Base-by-base conservation (phyloP, 2,797 vertebrate genomes). In the Harpagifer antarcticus region DNA sequence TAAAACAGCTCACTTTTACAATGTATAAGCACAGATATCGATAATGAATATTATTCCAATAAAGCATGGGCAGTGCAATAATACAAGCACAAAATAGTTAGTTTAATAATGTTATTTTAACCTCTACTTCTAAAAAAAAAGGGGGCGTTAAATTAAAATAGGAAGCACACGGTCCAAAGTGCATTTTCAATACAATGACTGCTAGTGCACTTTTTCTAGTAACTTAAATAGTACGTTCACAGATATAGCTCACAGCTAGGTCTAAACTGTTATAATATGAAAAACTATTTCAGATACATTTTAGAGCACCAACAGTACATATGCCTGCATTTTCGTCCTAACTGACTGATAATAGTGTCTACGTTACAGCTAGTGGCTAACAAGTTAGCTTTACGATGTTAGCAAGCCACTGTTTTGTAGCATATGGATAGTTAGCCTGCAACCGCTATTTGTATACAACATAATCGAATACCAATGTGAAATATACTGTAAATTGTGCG, bases 301-400 rank as follows among this genome's bases (percentile, higher is more conserved):
- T 6, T n/a, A 20, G 23, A 76, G 9, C 10, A 44, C 9, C 2
- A 59, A 44, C 16, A 5, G 6, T 0, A 40, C 17, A 33, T 72
- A 68, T 58, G 52, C 5, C 20, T 12, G 69, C 62, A 43, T 75
- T 61, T 17, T 23, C 15, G 5, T 44, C 56, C 19, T 11, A 11
- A 13, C 47, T 69, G 44, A 33, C 9, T 58, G 56, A 40, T 49
- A 53, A 73, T 61, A 61, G 56, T 68, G 59, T 75, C 61, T 81
- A 70, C 81, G 68, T 44, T 67, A 53, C 40, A 45, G 81, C 82
- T 75, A 74, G 4, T 63, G 33, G 58, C 86, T 93, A 92, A 89
- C 91, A 80, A 69, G 69, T 31, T 92, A 93, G 87, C 89, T 72
- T 75, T 20, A 49, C 65, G 64, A 3, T 48, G 77, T 65, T 92